Conservation (phyloP, 2,113 vertebrate genomes). For the Amazona guildingii region DNA sequence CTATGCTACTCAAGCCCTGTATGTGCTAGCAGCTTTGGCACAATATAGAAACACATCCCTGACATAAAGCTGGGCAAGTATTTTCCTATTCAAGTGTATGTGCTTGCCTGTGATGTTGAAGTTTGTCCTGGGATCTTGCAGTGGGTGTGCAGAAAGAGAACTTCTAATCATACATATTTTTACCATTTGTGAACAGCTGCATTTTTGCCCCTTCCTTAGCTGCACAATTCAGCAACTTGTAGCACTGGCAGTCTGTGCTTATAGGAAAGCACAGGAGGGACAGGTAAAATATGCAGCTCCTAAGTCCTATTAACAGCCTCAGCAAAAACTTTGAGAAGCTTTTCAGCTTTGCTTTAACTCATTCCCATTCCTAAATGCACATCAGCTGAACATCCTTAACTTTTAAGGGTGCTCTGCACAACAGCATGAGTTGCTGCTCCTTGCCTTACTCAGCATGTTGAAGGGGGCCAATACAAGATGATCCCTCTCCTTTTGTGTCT, state of each 20-base stretch:
- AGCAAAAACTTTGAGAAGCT: neutral
- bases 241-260: neutral
- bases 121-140: neutral
- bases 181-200: neutral
- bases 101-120: neutral
- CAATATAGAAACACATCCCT: neutral
- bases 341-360: neutral
- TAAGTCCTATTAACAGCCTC: neutral
- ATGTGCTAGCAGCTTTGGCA: neutral
- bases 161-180: neutral
- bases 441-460: neutral
- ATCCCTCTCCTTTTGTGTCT: neutral
- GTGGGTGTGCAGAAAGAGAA: neutral
- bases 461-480: neutral
- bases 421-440: accelerated
- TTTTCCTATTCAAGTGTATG: neutral
- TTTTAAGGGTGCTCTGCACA: neutral
- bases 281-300: neutral
- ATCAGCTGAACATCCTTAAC: accelerated
- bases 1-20: neutral
- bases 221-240: neutral
- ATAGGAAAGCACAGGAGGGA: neutral
- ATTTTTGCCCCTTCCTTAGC: neutral
- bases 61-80: neutral
- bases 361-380: neutral